Conservation (phyloP, 2,797 vertebrate genomes). For the Gorsachius magnificus region DNA sequence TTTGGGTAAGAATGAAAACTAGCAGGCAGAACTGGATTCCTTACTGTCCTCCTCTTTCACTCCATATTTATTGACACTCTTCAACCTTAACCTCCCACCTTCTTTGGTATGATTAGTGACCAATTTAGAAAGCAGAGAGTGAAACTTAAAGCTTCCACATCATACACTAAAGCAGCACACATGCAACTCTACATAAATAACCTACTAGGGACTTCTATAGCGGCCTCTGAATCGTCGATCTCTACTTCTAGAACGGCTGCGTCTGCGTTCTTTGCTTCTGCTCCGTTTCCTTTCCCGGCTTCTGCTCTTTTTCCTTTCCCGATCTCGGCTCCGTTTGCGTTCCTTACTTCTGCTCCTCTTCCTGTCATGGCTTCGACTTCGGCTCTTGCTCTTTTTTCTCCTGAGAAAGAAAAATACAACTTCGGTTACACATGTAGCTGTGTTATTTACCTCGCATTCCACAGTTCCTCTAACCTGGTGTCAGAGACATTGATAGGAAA, state of each 20-base stretch:
- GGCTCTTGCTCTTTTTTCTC: conserved; percentile 93
- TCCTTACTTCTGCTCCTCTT: conserved; percentile 89
- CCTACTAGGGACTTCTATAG: conserved; percentile 92
- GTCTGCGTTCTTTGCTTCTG: conserved; percentile 89
- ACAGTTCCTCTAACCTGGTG: neutral
- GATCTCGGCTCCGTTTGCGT: conserved; percentile 88
- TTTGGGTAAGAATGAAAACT: neutral
- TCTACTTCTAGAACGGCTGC: conserved; percentile 88
- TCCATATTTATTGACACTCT: neutral
- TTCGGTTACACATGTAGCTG: neutral
- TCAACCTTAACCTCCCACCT: neutral
- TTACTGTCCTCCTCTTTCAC: neutral
- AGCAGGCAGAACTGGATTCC: neutral
- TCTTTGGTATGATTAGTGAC: neutral
- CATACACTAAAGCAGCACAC: neutral
- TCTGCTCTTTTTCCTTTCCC: conserved; percentile 88
- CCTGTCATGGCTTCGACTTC: conserved; percentile 90
- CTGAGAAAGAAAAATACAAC: conserved; percentile 37
- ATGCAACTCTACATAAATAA: conserved; percentile 11
- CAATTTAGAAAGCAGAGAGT: neutral
- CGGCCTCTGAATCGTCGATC: conserved; percentile 89
- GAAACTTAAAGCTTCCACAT: neutral
- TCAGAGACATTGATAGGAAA: neutral
- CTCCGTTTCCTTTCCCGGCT: conserved; percentile 89
- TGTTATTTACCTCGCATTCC: neutral